phyloP scores from a whole-genome alignment of 2,888 invertebrate genomes.

The Apodemia duryi region DNA sequence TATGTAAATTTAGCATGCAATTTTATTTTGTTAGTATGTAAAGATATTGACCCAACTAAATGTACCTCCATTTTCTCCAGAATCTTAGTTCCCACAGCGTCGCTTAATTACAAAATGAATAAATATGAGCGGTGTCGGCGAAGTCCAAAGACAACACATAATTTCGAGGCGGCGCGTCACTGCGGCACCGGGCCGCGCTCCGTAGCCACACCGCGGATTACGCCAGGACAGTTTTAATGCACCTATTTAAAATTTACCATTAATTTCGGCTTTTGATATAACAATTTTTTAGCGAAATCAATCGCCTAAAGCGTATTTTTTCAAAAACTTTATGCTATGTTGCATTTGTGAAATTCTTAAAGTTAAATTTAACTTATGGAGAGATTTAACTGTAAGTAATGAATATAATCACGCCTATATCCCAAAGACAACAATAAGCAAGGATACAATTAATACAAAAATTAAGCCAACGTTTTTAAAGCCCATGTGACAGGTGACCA shows the following conservation, averaged over 20 bases:
- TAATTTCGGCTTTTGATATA: neutral
- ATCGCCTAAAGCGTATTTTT: neutral
- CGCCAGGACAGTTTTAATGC: neutral
- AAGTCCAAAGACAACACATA: neutral
- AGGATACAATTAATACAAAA: too few species aligned
- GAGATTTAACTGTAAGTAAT: too few species aligned
- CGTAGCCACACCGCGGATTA: neutral
- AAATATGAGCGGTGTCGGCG: conserved; percentile 4
- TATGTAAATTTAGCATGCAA: too few species aligned
- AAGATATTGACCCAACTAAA: too few species aligned
- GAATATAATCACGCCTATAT: too few species aligned
- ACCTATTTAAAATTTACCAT: conserved; percentile 6
- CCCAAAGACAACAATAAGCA: too few species aligned
- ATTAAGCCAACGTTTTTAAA: too few species aligned
- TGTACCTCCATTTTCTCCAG: too few species aligned
- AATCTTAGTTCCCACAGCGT: neutral
- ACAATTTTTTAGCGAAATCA: neutral
- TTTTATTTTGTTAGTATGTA: too few species aligned
- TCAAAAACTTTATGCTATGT: neutral
- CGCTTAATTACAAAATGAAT: conserved; percentile 5
- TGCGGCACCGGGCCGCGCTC: neutral
- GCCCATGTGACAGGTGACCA: too few species aligned
- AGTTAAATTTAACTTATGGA: too few species aligned
- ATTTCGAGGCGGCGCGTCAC: neutral
- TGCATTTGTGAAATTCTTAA: too few species aligned